phyloP scores from a whole-genome alignment of 2,888 invertebrate species.

The Apodemia zela region DNA sequence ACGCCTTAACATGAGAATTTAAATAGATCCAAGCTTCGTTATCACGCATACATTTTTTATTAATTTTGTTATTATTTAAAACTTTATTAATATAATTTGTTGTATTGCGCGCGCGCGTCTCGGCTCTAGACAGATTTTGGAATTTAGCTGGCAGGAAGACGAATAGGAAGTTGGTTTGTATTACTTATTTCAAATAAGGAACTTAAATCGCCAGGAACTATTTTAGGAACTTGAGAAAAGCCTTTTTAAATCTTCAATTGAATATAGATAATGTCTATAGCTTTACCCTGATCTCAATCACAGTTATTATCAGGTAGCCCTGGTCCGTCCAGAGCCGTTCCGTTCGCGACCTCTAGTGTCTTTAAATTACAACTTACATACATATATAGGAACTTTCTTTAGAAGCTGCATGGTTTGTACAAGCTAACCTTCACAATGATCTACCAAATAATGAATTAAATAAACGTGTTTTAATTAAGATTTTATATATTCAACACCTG shows the following conservation, averaged over 20 bases:
- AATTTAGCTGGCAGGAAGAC: slow-evolving; percentile 70
- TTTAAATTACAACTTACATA: slow-evolving; percentile 79
- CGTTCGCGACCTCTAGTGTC: slow-evolving; percentile 65
- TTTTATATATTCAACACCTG: slow-evolving; percentile 32
- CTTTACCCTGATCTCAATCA: slow-evolving; percentile 67
- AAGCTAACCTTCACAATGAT: slow-evolving; percentile 79
- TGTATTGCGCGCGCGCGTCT: slow-evolving; percentile 60
- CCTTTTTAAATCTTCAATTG: slow-evolving; percentile 15
- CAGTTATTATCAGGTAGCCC: slow-evolving; percentile 55
- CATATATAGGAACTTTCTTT: slow-evolving; percentile 81
- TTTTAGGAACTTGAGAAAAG: slow-evolving; percentile 35
- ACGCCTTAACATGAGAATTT: slow-evolving; percentile 47
- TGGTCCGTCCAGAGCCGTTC: slow-evolving; percentile 49
- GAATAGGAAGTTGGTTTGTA: slow-evolving; percentile 53
- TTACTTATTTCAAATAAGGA: slow-evolving; percentile 27
- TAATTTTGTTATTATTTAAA: slow-evolving; percentile 76
- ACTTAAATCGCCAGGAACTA: slow-evolving; percentile 33
- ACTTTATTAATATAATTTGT: slow-evolving; percentile 80
- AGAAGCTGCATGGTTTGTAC: slow-evolving; percentile 81
- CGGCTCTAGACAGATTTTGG: slow-evolving; percentile 46
- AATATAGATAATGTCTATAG: slow-evolving; percentile 39
- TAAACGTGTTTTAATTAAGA: slow-evolving; percentile 53
- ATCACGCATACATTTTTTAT: slow-evolving; percentile 73
- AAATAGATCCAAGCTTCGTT: slow-evolving; percentile 45
- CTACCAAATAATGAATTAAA: slow-evolving; percentile 73